Evolutionary conservation across 2,113 vertebrate genomes (phyloP).

Genomic region (Tragelaphus imberbis): DNA sequence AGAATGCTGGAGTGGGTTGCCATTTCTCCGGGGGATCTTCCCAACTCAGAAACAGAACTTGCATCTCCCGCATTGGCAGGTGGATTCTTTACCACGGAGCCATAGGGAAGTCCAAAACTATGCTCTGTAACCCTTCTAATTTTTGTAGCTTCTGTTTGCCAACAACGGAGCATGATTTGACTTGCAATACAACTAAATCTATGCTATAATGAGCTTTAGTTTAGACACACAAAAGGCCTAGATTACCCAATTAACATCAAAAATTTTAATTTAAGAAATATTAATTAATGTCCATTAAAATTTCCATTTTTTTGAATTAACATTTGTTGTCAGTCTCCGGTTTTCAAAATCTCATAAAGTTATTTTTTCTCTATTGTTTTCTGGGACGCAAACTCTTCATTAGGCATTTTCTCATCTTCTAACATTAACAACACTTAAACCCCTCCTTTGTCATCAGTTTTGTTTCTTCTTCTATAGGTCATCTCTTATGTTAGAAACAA

Average conservation of each 20-base stretch:
- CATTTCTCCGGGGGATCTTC: background rate
- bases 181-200: background rate
- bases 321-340: background rate
- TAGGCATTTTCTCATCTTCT: background rate
- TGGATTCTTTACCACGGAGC: background rate
- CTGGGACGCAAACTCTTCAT: background rate
- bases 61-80: background rate
- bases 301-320: background rate
- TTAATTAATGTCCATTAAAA: background rate
- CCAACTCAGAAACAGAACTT: background rate
- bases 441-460: background rate
- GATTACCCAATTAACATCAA: background rate
- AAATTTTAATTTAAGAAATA: background rate
- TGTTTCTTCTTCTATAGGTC: background rate
- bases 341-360: background rate
- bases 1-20: background rate
- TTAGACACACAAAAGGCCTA: background rate
- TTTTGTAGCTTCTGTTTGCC: background rate
- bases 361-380: background rate
- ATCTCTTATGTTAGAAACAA: background rate
- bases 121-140: background rate
- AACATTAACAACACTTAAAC: background rate
- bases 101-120: background rate
- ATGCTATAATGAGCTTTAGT: background rate
- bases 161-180: background rate